A percentile compares a stretch with the other conserved stretches of the same genome.
phyloP scores from a whole-genome alignment of 1,140 invertebrate species.

The Belonocnema kinseyi region DNA sequence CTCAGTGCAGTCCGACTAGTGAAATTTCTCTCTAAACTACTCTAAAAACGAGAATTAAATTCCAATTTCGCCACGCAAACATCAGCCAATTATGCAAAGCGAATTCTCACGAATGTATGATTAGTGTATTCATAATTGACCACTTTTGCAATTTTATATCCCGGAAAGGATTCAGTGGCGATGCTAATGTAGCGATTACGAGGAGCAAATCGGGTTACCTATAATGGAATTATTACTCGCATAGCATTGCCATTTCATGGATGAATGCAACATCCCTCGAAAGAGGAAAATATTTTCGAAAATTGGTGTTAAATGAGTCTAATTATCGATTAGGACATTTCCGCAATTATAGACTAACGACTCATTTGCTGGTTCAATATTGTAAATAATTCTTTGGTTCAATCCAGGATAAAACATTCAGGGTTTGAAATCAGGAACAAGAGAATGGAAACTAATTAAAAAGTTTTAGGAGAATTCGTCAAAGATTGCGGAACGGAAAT shows the following conservation, averaged over 20 bases:
- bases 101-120: not conserved
- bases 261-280: not conserved
- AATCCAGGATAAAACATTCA: not conserved
- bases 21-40: conserved; percentile 28
- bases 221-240: not conserved
- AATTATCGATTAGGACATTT: not conserved
- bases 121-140: not conserved
- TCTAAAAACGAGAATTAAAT: conserved; percentile 51
- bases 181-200: not conserved
- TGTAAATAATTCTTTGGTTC: too few species aligned
- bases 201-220: not conserved
- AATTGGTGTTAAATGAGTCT: not conserved
- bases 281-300: not conserved
- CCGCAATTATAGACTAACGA: not conserved
- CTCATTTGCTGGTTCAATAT: not conserved
- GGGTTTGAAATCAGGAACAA: not conserved
- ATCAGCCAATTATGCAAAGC: not conserved
- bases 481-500: conserved; percentile 21
- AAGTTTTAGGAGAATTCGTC: conserved; percentile 17
- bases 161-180: not conserved
- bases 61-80: conserved; percentile 39
- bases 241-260: not conserved
- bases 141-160: not conserved
- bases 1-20: conserved; percentile 34
- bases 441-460: conserved; percentile 23